A percentile compares a stretch with the other conserved stretches of the same genome.
These are phyloP conservation scores for Zygogramma bicolorata DNA, from an alignment of 2,888 invertebrate species.

Conservation along the genomic window DNA sequence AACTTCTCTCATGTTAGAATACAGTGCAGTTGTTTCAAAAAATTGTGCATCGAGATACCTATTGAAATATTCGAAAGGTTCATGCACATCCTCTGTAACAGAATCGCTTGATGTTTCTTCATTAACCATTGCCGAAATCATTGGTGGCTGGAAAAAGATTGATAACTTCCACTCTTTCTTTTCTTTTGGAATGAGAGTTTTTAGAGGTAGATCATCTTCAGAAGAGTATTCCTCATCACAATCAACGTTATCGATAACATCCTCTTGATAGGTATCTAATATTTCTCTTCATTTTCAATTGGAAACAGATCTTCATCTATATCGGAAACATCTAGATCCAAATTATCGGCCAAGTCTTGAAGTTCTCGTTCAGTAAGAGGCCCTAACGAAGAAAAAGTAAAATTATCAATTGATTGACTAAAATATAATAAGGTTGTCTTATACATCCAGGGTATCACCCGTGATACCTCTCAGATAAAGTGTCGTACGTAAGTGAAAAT, in stretches of 20 bases:
- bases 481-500: neutral
- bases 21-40: conserved; percentile 3
- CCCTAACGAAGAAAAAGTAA: neutral
- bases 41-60: conserved; percentile 9
- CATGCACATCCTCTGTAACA: neutral
- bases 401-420: neutral
- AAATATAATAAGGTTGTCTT: neutral
- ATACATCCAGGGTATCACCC: neutral
- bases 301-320: conserved; percentile 5
- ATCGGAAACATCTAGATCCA: neutral
- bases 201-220: conserved; percentile 6
- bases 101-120: neutral
- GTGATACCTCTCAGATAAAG: neutral
- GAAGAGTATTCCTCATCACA: neutral
- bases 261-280: neutral
- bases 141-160: conserved; percentile 4
- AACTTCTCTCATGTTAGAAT: conserved; percentile 1
- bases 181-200: neutral
- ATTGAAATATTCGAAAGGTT: conserved; percentile 1
- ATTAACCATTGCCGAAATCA: neutral
- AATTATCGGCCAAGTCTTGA: conserved; percentile 12
- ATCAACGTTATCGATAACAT: conserved; percentile 4
- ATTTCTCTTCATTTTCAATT: conserved; percentile 5
- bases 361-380: conserved; percentile 6
- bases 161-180: conserved; percentile 4